Evolutionary conservation across 2,888 invertebrate species (phyloP).

Genomic region (Seira sanloemensis): DNA sequence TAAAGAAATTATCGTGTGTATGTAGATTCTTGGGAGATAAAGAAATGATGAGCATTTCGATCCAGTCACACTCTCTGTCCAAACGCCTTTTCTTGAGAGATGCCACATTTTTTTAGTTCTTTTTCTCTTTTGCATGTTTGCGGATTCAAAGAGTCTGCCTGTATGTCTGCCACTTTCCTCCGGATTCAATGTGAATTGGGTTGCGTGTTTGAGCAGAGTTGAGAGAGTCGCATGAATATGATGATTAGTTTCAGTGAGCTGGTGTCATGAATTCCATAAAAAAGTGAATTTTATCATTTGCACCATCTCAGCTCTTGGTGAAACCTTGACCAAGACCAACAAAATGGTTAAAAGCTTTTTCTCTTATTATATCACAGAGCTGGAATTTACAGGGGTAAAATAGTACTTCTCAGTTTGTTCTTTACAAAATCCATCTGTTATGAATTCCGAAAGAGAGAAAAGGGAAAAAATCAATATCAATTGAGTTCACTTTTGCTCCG

Average conservation of each 20-base stretch:
- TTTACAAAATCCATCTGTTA: no score
- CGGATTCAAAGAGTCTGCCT: conserved; percentile 29
- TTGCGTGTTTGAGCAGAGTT: conserved; percentile 30
- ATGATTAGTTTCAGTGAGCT: background rate
- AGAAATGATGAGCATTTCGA: background rate
- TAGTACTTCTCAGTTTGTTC: no score
- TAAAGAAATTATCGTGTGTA: background rate
- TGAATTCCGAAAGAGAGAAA: no score
- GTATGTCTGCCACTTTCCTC: conserved; percentile 41
- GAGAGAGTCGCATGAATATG: background rate
- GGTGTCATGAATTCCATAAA: conserved; percentile 29
- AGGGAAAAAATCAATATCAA: background rate
- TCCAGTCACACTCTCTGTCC: no score
- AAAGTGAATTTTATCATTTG: conserved; percentile 58
- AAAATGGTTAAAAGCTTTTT: background rate
- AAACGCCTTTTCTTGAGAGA: no score
- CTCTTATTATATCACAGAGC: background rate
- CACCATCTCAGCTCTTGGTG: conserved; percentile 37
- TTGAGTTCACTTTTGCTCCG: background rate
- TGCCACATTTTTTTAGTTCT: background rate
- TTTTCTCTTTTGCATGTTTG: background rate
- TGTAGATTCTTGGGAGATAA: background rate
- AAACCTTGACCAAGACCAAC: conserved; percentile 56
- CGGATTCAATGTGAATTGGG: background rate
- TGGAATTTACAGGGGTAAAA: background rate